A percentile compares a stretch with the other conserved stretches of the same genome.
These are phyloP conservation scores for Riparia riparia DNA, from an alignment of 2,113 vertebrate species.

Conservation along the genomic window DNA sequence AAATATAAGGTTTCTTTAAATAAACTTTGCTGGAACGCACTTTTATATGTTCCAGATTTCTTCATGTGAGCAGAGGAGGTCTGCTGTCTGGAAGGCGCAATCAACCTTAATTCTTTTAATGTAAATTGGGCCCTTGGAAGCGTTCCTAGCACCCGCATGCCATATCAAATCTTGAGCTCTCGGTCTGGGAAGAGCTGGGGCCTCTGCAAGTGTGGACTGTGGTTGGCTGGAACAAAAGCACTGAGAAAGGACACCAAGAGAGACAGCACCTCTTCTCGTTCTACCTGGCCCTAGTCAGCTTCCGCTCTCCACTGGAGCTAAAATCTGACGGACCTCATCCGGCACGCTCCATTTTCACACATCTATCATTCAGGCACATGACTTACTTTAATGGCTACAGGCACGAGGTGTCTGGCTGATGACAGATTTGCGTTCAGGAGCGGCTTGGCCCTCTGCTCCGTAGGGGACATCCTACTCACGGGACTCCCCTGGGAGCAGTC, in stretches of 20 bases:
- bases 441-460: neutral
- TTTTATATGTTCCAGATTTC: neutral
- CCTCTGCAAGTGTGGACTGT: neutral
- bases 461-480: neutral
- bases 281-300: neutral
- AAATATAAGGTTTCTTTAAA: neutral
- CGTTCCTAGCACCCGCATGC: neutral
- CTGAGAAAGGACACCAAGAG: neutral
- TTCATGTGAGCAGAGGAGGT: neutral
- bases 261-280: neutral
- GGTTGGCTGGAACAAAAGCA: neutral
- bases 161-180: neutral
- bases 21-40: neutral
- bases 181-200: neutral
- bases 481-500: neutral
- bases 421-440: neutral
- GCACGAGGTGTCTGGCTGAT: conserved; percentile 69
- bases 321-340: fast-evolving
- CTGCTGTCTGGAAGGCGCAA: neutral
- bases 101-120: neutral
- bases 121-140: neutral
- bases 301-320: neutral
- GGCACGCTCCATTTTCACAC: neutral
- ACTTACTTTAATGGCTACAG: conserved; percentile 94
- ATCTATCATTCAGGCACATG: neutral